phyloP scores from a whole-genome alignment of 2,113 vertebrate species.

The Tamias sibiricus region DNA sequence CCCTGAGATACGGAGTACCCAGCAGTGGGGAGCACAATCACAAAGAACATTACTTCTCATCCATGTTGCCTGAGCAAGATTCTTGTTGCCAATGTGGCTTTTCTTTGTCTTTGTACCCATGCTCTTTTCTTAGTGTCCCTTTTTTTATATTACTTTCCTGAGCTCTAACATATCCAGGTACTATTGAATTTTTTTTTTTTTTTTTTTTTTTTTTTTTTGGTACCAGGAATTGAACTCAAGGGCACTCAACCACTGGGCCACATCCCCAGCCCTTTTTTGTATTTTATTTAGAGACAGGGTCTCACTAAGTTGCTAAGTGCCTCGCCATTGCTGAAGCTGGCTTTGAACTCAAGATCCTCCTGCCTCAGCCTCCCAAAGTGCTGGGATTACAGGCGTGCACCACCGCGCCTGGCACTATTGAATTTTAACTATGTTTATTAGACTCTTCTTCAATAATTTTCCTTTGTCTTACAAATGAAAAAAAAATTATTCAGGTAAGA shows the following conservation, averaged over 20 bases:
- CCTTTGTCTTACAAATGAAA: not conserved
- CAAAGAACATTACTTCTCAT: not conserved
- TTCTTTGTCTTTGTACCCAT: not conserved
- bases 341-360: too few relatives aligned
- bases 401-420: not conserved
- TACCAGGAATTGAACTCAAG: too few relatives aligned
- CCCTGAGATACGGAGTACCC: not conserved
- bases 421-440: constrained; percentile 8
- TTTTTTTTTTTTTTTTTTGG: too few relatives aligned
- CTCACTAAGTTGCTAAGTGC: too few relatives aligned
- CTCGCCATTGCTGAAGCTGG: too few relatives aligned
- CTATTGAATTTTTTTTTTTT: constrained; percentile 53
- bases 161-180: not conserved
- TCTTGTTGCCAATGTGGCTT: not conserved
- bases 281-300: too few relatives aligned
- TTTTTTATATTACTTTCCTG: not conserved
- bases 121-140: not conserved
- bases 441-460: not conserved
- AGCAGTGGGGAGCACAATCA: not conserved
- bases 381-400: too few relatives aligned
- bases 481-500: not conserved
- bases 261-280: too few relatives aligned
- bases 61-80: not conserved
- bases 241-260: too few relatives aligned
- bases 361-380: too few relatives aligned